These are phyloP conservation scores for Acropora tenuis DNA, from an alignment of 64 coral and sea anemone genomes.

Conservation along the genomic window DNA sequence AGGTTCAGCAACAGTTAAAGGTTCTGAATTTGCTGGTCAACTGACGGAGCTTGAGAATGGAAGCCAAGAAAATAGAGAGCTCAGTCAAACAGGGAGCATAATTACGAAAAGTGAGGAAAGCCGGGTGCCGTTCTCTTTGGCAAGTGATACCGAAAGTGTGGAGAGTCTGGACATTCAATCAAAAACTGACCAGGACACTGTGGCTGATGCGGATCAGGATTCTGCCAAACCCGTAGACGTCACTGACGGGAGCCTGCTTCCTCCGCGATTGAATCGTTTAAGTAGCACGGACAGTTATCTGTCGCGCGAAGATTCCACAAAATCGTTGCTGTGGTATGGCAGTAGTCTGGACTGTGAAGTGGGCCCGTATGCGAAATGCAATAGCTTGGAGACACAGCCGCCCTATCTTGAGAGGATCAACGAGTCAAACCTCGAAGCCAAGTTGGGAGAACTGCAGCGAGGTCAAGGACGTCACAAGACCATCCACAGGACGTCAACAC, in stretches of 20 bases:
- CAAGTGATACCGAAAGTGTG: slow-evolving; percentile 75
- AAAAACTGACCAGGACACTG: slow-evolving; percentile 56
- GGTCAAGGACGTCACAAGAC: slow-evolving; percentile 36
- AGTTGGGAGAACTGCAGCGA: slow-evolving; percentile 34
- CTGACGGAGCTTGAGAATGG: slow-evolving; percentile 18
- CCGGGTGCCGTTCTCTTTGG: not conserved
- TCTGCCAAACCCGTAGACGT: slow-evolving; percentile 18
- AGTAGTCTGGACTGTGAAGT: slow-evolving; percentile 76
- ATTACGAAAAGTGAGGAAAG: not conserved
- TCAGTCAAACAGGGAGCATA: slow-evolving; percentile 19
- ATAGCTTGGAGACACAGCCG: slow-evolving; percentile 37
- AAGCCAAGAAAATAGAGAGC: slow-evolving; percentile 18
- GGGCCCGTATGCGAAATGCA: slow-evolving; percentile 24
- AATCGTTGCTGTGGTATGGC: slow-evolving; percentile 80
- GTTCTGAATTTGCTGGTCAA: slow-evolving; percentile 76
- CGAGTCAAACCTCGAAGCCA: slow-evolving; percentile 73
- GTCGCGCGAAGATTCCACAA: slow-evolving; percentile 47
- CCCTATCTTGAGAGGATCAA: slow-evolving; percentile 59
- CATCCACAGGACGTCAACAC: slow-evolving; percentile 54
- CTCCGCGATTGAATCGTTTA: not conserved
- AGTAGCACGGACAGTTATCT: slow-evolving; percentile 38
- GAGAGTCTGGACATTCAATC: slow-evolving; percentile 58
- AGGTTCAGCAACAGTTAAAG: slow-evolving; percentile 76
- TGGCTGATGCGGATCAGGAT: slow-evolving; percentile 12
- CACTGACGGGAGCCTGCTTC: not conserved